Percentiles rank a stretch among this genome's conserved stretches.
phyloP scores from a whole-genome alignment of 2,888 invertebrate species.

The Coenonympha arcania region DNA sequence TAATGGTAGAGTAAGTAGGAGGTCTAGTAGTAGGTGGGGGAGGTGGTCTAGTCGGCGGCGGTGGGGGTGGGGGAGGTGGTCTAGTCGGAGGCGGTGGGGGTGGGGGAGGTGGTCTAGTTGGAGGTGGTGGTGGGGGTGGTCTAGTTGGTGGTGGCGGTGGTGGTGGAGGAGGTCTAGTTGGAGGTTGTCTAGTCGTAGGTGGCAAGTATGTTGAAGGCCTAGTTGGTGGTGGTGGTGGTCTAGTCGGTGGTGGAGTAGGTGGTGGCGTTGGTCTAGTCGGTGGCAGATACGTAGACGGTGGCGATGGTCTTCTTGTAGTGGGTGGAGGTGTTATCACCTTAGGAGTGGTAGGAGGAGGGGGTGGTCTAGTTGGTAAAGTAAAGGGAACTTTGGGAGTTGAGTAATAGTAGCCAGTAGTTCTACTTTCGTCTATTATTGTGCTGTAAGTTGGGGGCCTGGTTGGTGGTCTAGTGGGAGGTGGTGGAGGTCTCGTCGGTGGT shows the following conservation, averaged over 20 bases:
- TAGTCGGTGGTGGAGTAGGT: constrained; percentile 11
- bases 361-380: constrained; percentile 25
- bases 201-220: constrained; percentile 9
- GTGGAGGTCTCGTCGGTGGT: constrained; percentile 11
- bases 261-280: constrained; percentile 26
- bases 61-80: constrained; percentile 17
- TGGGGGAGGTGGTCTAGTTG: neutral
- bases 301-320: constrained; percentile 12
- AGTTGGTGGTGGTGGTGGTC: constrained; percentile 6
- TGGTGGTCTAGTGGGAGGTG: constrained; percentile 16
- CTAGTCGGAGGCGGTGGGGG: constrained; percentile 5
- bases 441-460: constrained; percentile 18
- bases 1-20: constrained; percentile 21
- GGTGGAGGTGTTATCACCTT: constrained; percentile 1
- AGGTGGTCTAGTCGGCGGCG: constrained; percentile 14
- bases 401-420: constrained; percentile 31
- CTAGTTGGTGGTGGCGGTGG: neutral
- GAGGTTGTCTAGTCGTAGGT: neutral
- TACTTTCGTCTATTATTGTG: constrained; percentile 20
- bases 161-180: neutral
- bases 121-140: constrained; percentile 12
- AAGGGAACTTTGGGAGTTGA: constrained; percentile 29
- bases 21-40: constrained; percentile 19
- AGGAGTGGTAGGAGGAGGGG: constrained; percentile 8
- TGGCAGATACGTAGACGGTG: constrained; percentile 8